Evolutionary conservation across 2,888 invertebrate genomes (phyloP), one percentile per base, ranked within the genome.

Genomic region (Idaea aversata): DNA sequence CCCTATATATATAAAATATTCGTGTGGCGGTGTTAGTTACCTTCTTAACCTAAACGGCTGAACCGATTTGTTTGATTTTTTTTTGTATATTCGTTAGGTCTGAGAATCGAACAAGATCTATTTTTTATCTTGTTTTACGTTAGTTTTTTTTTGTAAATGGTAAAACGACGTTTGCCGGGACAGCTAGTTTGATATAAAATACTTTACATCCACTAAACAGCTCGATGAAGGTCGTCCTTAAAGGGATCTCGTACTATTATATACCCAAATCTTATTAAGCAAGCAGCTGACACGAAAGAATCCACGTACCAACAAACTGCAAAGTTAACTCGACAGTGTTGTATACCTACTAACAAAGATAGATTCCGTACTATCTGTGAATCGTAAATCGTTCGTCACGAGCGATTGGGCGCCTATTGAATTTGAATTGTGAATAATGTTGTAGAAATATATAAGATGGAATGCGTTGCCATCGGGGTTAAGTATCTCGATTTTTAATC

Each of bases 371-470:
- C 47, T 47, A 47, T 47, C 47, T 47, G 47, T 47, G 7, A 47
- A 47, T 47, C 47, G 47, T 47, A 47, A 47, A 47, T 47, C 47
- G 47, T 47, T 47, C 47, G 47, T 47, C 47, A 47, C 47, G 47
- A 47, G 47, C 47, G 47, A 47, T 47, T 47, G 47, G 47, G 47
- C 47, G 47, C 47, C 47, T 47, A 47, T 47, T 47, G 47, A 47
- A 47, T 47, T 47, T 47, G 47, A 47, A 47, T 47, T 47, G 47
- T 47, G 47, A 47, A 47, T 47, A 47, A 47, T 47, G 47, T 47
- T 47, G 47, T 47, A 47, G 47, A 47, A 5, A 10, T 6, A 47
- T 47, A 47, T 47, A 47, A 47, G 47, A 47, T 47, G 47, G 13
- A 47, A 47, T 47, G 47, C 47, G 7, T 47, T 10, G 10, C 47